Conservation (phyloP, 2,888 invertebrate species). For the Drosophila mulleri region DNA sequence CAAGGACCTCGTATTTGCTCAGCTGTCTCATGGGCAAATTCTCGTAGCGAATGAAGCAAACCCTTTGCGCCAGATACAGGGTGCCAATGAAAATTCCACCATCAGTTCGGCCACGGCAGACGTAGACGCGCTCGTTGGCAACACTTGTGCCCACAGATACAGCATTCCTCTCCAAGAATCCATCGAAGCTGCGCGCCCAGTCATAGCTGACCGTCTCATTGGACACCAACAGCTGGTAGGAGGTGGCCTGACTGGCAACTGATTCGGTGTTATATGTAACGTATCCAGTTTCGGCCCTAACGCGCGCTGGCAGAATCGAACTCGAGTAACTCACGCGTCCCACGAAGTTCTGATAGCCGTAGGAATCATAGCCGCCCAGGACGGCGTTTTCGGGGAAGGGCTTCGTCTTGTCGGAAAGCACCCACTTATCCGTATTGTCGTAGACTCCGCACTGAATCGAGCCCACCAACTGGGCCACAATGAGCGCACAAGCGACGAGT, state of each 20-base stretch:
- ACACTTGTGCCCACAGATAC: conserved; percentile 53
- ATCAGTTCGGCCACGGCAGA: conserved; percentile 47
- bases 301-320: conserved; percentile 49
- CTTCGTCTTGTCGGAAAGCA: conserved; percentile 4
- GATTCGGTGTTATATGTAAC: conserved; percentile 38
- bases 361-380: conserved; percentile 50
- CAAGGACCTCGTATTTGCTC: conserved; percentile 55
- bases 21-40: conserved; percentile 29
- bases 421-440: conserved; percentile 48
- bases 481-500: conserved; percentile 12
- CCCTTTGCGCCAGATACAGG: conserved; percentile 27
- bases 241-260: neutral
- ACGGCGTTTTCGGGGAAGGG: conserved; percentile 46
- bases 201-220: conserved; percentile 34
- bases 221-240: conserved; percentile 42
- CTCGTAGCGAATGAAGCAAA: conserved; percentile 48
- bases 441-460: conserved; percentile 43
- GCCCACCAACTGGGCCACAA: conserved; percentile 43
- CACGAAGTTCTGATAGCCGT: conserved; percentile 59
- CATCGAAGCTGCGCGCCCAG: conserved; percentile 57
- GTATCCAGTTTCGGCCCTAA: conserved; percentile 46
- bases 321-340: conserved; percentile 35
- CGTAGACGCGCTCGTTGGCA: conserved; percentile 46
- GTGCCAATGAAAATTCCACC: conserved; percentile 41
- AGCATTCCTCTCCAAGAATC: conserved; percentile 38